Conservation (phyloP, 2,888 invertebrate species). For the Drosophila engyochracea region DNA sequence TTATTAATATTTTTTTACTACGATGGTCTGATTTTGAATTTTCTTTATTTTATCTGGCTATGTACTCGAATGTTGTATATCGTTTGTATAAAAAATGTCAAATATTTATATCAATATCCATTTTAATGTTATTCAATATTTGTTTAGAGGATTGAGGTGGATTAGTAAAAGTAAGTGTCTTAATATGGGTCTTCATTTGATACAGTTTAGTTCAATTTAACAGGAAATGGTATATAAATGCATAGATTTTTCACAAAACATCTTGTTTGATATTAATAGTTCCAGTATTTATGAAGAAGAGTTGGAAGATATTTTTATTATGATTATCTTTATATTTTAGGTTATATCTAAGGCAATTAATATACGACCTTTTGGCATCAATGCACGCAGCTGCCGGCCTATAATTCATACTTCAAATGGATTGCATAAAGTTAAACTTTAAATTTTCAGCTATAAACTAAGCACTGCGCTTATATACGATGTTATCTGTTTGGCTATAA, state of each 20-base stretch:
- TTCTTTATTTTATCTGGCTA: slow-evolving; percentile 11
- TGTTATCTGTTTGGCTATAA: slow-evolving; percentile 2
- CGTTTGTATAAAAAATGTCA: slow-evolving; percentile 30
- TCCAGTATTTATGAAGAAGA: background rate
- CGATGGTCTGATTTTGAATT: slow-evolving; percentile 17
- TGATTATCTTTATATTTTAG: slow-evolving; percentile 9
- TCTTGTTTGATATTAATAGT: background rate
- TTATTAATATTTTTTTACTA: background rate
- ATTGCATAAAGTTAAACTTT: slow-evolving; percentile 4
- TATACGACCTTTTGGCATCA: slow-evolving; percentile 1
- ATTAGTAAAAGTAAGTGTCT: slow-evolving; percentile 4
- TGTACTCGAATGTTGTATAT: slow-evolving; percentile 22
- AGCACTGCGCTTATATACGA: slow-evolving; percentile 21
- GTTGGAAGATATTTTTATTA: background rate
- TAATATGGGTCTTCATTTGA: background rate
- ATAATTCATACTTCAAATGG: background rate
- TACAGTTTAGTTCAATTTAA: background rate
- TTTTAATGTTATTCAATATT: slow-evolving; percentile 14
- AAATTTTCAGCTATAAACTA: slow-evolving; percentile 17
- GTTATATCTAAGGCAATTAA: slow-evolving; percentile 1
- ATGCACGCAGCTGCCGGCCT: background rate
- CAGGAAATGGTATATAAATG: slow-evolving; percentile 38
- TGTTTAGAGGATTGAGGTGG: slow-evolving; percentile 14
- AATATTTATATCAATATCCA: slow-evolving; percentile 52
- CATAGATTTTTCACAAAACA: slow-evolving; percentile 28